Percentiles rank a stretch among this genome's conserved stretches.
phyloP scores from a whole-genome alignment of 2,888 invertebrate species.

The Lamellibrachia columna region DNA sequence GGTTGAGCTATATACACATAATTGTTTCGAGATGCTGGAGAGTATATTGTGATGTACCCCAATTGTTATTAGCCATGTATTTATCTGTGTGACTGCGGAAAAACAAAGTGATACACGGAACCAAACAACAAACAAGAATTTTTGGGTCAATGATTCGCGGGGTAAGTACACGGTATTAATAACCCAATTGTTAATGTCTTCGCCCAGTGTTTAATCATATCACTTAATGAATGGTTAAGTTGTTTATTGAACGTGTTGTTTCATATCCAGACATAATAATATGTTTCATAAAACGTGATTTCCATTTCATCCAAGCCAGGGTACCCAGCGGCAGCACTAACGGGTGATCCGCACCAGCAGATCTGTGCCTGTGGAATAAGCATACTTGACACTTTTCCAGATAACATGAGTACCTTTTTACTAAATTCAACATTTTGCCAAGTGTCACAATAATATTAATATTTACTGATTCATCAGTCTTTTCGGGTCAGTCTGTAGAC shows the following conservation, averaged over 20 bases:
- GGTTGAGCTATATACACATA: not conserved
- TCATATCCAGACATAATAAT: not conserved
- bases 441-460: no score
- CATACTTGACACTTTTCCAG: no score
- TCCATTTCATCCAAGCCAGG: no score
- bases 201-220: not conserved
- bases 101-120: slow-evolving; percentile 12
- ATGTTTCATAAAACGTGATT: not conserved
- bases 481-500: no score
- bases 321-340: no score
- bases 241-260: not conserved
- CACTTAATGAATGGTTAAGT: not conserved
- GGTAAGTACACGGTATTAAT: not conserved
- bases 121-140: not conserved
- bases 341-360: no score
- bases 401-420: no score
- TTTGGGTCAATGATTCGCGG: not conserved
- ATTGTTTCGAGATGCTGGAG: slow-evolving; percentile 1
- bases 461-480: no score
- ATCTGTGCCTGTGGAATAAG: no score
- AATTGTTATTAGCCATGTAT: slow-evolving; percentile 16
- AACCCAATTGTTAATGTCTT: not conserved
- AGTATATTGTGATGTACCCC: not conserved
- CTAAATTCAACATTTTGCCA: no score
- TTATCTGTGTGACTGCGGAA: slow-evolving; percentile 6